Percentiles rank a stretch among this genome's conserved stretches.
phyloP scores from a whole-genome alignment of 1,140 invertebrate genomes.

The Drosophila prosaltans region DNA sequence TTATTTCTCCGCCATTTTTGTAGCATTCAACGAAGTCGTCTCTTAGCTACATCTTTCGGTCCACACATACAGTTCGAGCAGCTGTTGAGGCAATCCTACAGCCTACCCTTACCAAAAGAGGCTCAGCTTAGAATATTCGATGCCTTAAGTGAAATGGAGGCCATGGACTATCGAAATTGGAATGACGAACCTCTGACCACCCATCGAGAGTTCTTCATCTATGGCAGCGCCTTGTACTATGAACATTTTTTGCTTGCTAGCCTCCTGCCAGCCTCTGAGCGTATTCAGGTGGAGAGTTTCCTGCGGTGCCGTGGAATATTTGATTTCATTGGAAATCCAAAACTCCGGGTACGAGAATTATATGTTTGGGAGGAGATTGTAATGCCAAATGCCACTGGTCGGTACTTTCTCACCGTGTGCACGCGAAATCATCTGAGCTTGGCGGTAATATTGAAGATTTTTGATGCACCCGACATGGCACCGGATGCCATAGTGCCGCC shows the following conservation, averaged over 20 bases:
- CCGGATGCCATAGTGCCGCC: slow-evolving; percentile 62
- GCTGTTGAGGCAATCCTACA: slow-evolving; percentile 60
- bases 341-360: slow-evolving; percentile 87
- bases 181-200: slow-evolving; percentile 91
- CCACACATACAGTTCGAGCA: slow-evolving; percentile 66
- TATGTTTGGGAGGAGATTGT: slow-evolving; percentile 91
- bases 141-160: slow-evolving; percentile 90
- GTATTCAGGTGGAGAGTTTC: slow-evolving; percentile 88
- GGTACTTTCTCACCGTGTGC: slow-evolving; percentile 89
- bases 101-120: slow-evolving; percentile 88
- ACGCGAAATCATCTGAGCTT: slow-evolving; percentile 89
- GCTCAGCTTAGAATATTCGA: slow-evolving; percentile 91
- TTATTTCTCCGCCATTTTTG: slow-evolving; percentile 66
- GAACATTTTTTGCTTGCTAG: slow-evolving; percentile 88
- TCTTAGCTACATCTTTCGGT: slow-evolving; percentile 39
- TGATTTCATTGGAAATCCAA: slow-evolving; percentile 85
- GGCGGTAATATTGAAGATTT: slow-evolving; percentile 89
- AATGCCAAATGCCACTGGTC: slow-evolving; percentile 82
- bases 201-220: slow-evolving; percentile 89
- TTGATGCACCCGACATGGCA: slow-evolving; percentile 82
- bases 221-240: slow-evolving; percentile 89
- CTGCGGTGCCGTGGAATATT: slow-evolving; percentile 88
- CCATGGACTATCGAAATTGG: slow-evolving; percentile 92
- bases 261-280: slow-evolving; percentile 88
- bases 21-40: slow-evolving; percentile 59